Evolutionary conservation across 2,888 invertebrate species (phyloP), one percentile per base, ranked within the genome.

Genomic region (Himalopsyche tibetana): DNA sequence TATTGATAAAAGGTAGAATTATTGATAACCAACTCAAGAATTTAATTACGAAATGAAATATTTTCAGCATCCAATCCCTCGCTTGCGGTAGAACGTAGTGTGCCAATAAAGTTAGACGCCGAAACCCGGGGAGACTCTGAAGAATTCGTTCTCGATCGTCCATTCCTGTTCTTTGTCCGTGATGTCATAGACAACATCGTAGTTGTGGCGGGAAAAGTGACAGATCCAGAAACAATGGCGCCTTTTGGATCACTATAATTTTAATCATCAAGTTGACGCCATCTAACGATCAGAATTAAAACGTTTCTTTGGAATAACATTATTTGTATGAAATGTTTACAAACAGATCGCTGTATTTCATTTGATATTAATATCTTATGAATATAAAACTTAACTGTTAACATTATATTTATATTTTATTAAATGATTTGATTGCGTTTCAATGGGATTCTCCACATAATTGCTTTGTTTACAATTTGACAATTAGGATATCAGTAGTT

Each of bases 81-180:
- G 17, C 36, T 80, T 6, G 28, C n/a, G 28, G 55, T 85, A 80
- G 88, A 88, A 79, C 42, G 86, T 28, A 88, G 87, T 69, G 63
- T 84, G 45, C 87, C 88, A 12, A n/a, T 88, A 5, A 51, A 42
- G 12, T 81, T 80, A 1, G 82, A 74, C 9, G 45, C 79, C 12
- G 82, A 84, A 19, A 85, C 80, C 19, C 69, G 81, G 19, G 89
- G 90, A 0, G 89, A 88, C 9, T 89, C 87, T 55, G 88, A 89
- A 38, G 90, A 90, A 19, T 92, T 95, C 89, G 92, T 91, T 83
- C 93, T 95, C 0, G 94, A 95, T 88, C 94, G 94, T 84, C 94
- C 95, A 0, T 95, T 95, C 91, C 91, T 94, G 85, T 95, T 95
- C 91, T 95, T 94, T 90, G 94, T 95, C 38, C 90, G 94, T 79